Conservation (phyloP, 2,888 invertebrate species). For the Sinodicranocentrus sp. region DNA sequence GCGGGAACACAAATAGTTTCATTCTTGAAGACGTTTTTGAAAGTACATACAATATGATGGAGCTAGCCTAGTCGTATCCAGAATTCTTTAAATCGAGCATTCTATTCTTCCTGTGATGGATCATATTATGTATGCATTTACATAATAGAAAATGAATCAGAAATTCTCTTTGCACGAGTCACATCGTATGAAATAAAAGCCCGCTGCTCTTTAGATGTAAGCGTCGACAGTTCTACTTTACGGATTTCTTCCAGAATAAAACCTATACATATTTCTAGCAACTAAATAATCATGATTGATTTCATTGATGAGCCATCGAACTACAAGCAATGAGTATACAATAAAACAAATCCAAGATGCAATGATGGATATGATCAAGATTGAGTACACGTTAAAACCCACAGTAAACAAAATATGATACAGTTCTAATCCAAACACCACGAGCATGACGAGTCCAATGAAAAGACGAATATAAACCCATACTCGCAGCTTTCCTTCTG, state of each 20-base stretch:
- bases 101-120: too few relatives aligned
- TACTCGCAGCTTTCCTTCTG: slow-evolving; percentile 55
- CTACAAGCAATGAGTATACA: slow-evolving; percentile 64
- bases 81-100: too few relatives aligned
- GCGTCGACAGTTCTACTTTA: too few relatives aligned
- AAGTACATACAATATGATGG: too few relatives aligned
- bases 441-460: slow-evolving; percentile 59
- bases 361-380: slow-evolving; percentile 61
- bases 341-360: slow-evolving; percentile 67
- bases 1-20: too few relatives aligned
- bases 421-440: slow-evolving; percentile 60
- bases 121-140: too few relatives aligned
- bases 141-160: too few relatives aligned
- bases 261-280: slow-evolving; percentile 67
- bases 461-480: slow-evolving; percentile 65
- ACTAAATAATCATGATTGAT: slow-evolving; percentile 63
- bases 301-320: slow-evolving; percentile 66
- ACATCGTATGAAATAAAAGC: too few relatives aligned
- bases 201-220: too few relatives aligned
- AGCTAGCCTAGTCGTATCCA: too few relatives aligned
- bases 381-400: slow-evolving; percentile 64
- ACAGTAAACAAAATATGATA: slow-evolving; percentile 43
- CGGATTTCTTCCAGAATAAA: slow-evolving; percentile 68
- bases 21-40: too few relatives aligned
- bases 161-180: too few relatives aligned